These are phyloP conservation scores for Heliothis subflexa DNA, from an alignment of 1,140 invertebrate genomes.

Conservation along the genomic window DNA sequence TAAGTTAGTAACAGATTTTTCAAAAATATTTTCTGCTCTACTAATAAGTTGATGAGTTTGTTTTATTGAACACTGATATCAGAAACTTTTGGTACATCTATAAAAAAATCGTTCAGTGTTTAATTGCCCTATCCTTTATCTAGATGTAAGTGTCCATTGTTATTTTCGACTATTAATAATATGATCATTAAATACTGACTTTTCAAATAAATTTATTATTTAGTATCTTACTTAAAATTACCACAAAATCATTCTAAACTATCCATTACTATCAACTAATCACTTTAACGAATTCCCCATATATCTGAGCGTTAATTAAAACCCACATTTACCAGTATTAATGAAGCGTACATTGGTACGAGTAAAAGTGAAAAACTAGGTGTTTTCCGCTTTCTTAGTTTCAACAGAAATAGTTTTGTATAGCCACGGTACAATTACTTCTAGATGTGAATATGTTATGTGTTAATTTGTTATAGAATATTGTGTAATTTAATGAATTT, in stretches of 20 bases:
- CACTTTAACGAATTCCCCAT: background rate
- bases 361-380: slow-evolving; percentile 31
- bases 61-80: too few relatives aligned
- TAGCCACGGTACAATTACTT: background rate
- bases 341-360: background rate
- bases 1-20: too few relatives aligned
- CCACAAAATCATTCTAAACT: background rate
- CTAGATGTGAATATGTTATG: background rate
- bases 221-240: background rate
- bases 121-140: too few relatives aligned
- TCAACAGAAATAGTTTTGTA: background rate
- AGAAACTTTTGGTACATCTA: too few relatives aligned
- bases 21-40: too few relatives aligned
- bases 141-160: too few relatives aligned
- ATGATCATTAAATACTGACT: too few relatives aligned
- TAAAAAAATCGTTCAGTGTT: too few relatives aligned
- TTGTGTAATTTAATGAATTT: background rate
- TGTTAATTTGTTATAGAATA: background rate
- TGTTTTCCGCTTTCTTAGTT: slow-evolving; percentile 31
- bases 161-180: too few relatives aligned
- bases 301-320: background rate
- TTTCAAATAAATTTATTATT: too few relatives aligned
- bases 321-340: background rate
- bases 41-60: too few relatives aligned
- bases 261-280: background rate